Base-by-base conservation (phyloP, 37 sponge, comb jelly and placozoan genomes). In the Halichondria panicea region DNA sequence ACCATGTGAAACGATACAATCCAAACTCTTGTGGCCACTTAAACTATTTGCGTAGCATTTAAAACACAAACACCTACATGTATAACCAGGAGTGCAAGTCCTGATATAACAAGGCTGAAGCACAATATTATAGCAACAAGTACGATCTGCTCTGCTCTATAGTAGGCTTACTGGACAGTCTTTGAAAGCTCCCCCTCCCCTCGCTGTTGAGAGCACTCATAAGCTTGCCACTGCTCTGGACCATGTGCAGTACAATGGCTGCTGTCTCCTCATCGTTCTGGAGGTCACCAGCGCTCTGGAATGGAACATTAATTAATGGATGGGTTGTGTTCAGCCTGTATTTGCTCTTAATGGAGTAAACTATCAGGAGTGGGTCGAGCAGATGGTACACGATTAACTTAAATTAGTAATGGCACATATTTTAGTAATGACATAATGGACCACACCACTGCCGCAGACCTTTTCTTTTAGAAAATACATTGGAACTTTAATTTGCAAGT, bases 201-300 rank as follows among this genome's bases (percentile, higher is more conserved):
- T 90, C 91, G 50, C 77, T 77, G 44, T 59, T 76, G 36, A 84
- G 48, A 28, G 81, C 25, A 31, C 54, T 67, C 81, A 90, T 66
- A 41, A 90, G 72, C 62, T 84, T 84, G 0, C 63, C 59, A 40
- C 81, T 59, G 61, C 57, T 80, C 68, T 84, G 55, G 9, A 90
- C 63, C 60, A 90, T 80, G 37, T 80, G 86, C 13, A 90, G 44
- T 42, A 90, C 33, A 24, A 80, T 55, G 6, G 27, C 42, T 38
- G 91, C 91, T 11, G 91, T 85, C 34, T 80, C 57, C 57, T 90
- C 86, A 66, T 90, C 91, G 65, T 90, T 84, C 43, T 90, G 86
- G 18, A 90, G 72, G 32, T 90, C 86, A 18, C 91, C 91, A 50
- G 68, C 66, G 2, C 12, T 65, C 37, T 65, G 12, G 11, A 65